Base-by-base conservation (phyloP, 2,888 invertebrate genomes). In the Mycalesis mineus region DNA sequence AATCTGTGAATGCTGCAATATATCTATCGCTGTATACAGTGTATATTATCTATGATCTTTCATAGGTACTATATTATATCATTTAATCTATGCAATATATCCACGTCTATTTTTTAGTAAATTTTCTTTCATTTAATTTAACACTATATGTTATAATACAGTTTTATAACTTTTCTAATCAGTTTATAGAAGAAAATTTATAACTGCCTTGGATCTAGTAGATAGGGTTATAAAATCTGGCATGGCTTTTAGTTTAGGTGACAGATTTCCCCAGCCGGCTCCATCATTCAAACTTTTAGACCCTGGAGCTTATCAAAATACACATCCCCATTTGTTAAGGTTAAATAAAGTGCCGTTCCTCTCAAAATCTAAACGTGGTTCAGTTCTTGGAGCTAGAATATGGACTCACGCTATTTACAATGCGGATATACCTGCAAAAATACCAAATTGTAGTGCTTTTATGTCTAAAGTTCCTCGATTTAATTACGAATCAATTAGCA, bases 351-450 rank as follows among this genome's bases (percentile, higher is more conserved):
- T 62, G 41, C 80, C 84, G 4, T 88, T 88, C 71, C 70, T 84
- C 40, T 74, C 82, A 13, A 79, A 69, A 50, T 42, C 68, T 9
- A 69, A 75, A n/a, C 73, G 88, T 42, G 67, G 65, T 9, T 78
- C 74, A 5, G 51, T 59, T 41, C 6, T 50, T 41, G 55, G 62
- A 7, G 39, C 37, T 40, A 69, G 61, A 54, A 49, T 85, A 63
- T 86, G 81, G 80, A 85, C 85, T 7, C 74, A 86, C 55, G 68
- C 73, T 8, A 66, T 82, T 9, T 83, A 86, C 60, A 47, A 77
- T 59, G 56, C 66, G 4, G 59, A 58, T 39, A 41, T 62, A 11
- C 66, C 66, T 1, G 48, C 47, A 9, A 77, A 68, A 64, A 81
- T 86, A 58, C 73, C 73, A 44, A 86, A 87, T 65, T 75, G 75